A percentile compares a stretch with the other conserved stretches of the same genome.
Conservation (phyloP, 2,888 invertebrate genomes). For the Callimorpha dominula region DNA sequence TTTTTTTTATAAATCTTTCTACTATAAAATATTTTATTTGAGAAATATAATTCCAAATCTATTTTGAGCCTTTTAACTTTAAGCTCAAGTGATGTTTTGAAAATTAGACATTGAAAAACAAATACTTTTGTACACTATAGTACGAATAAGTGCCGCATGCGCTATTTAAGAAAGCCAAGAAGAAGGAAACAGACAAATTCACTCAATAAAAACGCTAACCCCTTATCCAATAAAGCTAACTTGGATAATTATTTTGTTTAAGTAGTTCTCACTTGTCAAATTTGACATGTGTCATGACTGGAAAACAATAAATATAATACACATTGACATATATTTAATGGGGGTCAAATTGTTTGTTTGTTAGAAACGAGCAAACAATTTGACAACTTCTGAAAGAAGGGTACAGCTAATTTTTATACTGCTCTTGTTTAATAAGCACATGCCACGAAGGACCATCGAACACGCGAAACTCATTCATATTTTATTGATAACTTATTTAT, state of each 20-base stretch:
- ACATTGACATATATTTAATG: neutral
- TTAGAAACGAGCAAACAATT: neutral
- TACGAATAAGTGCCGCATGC: conserved; percentile 24
- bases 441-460: neutral
- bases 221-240: neutral
- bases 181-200: neutral
- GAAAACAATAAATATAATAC: neutral
- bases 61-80: conserved; percentile 44
- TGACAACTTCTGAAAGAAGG: neutral
- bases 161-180: neutral
- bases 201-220: neutral
- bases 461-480: conserved; percentile 24
- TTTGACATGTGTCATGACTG: neutral
- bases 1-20: conserved; percentile 18
- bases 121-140: conserved; percentile 32
- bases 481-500: conserved; percentile 21
- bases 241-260: neutral
- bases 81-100: conserved; percentile 32
- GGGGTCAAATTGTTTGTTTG: neutral
- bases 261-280: neutral
- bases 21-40: conserved; percentile 21
- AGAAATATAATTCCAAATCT: conserved; percentile 29
- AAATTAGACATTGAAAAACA: conserved; percentile 10
- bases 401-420: neutral
- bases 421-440: neutral